These are phyloP conservation scores for Choristoneura fumiferana DNA, from an alignment of 1,140 invertebrate species.

Conservation along the genomic window DNA sequence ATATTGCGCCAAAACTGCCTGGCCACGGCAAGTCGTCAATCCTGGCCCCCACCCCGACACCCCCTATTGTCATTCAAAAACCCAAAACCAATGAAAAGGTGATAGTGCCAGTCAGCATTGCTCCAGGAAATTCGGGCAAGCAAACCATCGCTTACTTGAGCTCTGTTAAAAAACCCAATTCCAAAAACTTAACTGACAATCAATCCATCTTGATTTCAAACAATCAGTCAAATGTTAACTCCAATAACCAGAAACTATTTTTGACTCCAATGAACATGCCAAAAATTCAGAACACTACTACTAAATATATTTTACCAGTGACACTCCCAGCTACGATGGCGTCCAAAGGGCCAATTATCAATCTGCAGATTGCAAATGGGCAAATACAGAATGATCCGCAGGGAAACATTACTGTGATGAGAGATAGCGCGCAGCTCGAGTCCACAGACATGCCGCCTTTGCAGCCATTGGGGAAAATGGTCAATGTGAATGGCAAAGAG, in stretches of 20 bases:
- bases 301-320: slow-evolving; percentile 69
- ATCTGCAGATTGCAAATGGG: slow-evolving; percentile 76
- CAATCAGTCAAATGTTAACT: slow-evolving; percentile 60
- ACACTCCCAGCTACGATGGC: slow-evolving; percentile 69
- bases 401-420: slow-evolving; percentile 76
- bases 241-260: slow-evolving; percentile 72
- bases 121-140: slow-evolving; percentile 52
- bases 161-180: slow-evolving; percentile 61
- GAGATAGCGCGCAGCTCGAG: slow-evolving; percentile 50
- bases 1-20: slow-evolving; percentile 60
- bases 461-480: slow-evolving; percentile 59
- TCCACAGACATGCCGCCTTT: slow-evolving; percentile 65
- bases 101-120: slow-evolving; percentile 71
- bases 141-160: slow-evolving; percentile 68
- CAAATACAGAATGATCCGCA: slow-evolving; percentile 76
- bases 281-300: slow-evolving; percentile 62
- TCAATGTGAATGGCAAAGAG: slow-evolving; percentile 61
- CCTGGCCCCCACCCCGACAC: slow-evolving; percentile 55
- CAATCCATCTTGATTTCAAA: slow-evolving; percentile 72
- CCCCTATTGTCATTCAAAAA: slow-evolving; percentile 76
- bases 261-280: slow-evolving; percentile 71
- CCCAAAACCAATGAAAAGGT: slow-evolving; percentile 67
- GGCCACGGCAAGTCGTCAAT: slow-evolving; percentile 61
- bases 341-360: slow-evolving; percentile 73
- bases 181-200: slow-evolving; percentile 57